Percentiles rank a stretch among this genome's conserved stretches.
phyloP scores from a whole-genome alignment of 2,888 invertebrate species.

The Callosobruchus maculatus region DNA sequence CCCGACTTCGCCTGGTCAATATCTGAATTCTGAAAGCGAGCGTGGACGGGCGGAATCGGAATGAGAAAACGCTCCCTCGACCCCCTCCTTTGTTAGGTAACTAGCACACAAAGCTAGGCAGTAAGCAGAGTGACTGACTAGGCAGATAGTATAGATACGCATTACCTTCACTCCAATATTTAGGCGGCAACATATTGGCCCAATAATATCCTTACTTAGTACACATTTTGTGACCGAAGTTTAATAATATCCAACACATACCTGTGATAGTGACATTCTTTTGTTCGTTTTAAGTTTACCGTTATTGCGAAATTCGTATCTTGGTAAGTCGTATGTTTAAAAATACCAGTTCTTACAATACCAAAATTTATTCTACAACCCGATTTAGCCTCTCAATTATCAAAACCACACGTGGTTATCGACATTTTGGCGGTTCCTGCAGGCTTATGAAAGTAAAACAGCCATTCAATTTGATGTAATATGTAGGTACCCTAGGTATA shows the following conservation, averaged over 20 bases:
- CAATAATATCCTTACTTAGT: neutral
- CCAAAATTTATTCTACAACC: no score
- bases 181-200: neutral
- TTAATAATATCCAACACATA: neutral
- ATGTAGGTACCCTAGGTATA: no score
- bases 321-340: neutral
- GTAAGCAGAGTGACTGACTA: neutral
- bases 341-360: no score
- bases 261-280: neutral
- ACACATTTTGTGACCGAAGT: neutral
- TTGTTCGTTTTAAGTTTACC: neutral
- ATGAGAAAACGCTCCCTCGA: slow-evolving; percentile 10
- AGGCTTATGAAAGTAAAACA: no score
- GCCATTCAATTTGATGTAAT: no score
- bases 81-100: slow-evolving; percentile 7
- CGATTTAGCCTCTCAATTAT: no score
- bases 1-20: slow-evolving; percentile 36
- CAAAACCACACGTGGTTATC: no score
- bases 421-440: no score
- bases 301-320: neutral
- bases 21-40: slow-evolving; percentile 39
- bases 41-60: slow-evolving; percentile 20
- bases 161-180: neutral
- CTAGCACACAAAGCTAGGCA: neutral
- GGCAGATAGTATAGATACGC: neutral